Evolutionary conservation across 2,888 invertebrate genomes (phyloP).

Genomic region (Xylota segnis): DNA sequence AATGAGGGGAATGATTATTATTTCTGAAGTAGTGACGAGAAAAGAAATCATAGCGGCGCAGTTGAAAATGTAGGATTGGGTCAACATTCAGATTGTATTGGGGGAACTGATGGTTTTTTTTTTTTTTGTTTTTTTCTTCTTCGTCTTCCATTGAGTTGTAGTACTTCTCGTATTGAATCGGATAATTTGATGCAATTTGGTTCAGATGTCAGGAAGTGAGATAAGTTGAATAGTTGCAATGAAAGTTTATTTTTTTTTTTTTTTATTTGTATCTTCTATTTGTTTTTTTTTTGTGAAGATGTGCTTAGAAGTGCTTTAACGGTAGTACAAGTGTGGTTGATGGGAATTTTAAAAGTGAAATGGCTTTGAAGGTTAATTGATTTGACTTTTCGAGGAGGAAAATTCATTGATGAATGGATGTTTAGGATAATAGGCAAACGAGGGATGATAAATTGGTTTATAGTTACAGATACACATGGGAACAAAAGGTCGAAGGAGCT

Average conservation of each 20-base stretch:
- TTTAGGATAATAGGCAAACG: neutral
- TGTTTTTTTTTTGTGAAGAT: neutral
- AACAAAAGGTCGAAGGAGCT: neutral
- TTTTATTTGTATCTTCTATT: neutral
- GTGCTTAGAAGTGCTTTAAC: neutral
- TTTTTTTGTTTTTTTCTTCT: neutral
- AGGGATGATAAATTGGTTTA: constrained; percentile 25
- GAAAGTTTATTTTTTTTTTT: constrained; percentile 33
- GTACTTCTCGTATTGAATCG: constrained; percentile 6
- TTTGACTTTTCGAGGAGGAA: neutral
- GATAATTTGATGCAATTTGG: constrained; percentile 37
- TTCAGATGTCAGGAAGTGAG: constrained; percentile 37
- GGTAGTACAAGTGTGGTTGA: constrained; percentile 5
- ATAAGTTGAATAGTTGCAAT: constrained; percentile 41
- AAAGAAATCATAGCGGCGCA: constrained; percentile 50
- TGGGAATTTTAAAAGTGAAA: constrained; percentile 46
- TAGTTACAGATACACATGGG: no score
- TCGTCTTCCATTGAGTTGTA: neutral
- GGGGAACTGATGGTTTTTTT: constrained; percentile 16
- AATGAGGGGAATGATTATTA: constrained; percentile 46
- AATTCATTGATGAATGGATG: constrained; percentile 27
- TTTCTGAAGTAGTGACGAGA: constrained; percentile 23
- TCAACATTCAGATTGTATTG: constrained; percentile 19
- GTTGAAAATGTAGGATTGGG: constrained; percentile 38
- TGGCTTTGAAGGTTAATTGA: constrained; percentile 35